These are phyloP conservation scores for Neocrepidodera transversa DNA, from an alignment of 2,888 invertebrate genomes.

Conservation along the genomic window DNA sequence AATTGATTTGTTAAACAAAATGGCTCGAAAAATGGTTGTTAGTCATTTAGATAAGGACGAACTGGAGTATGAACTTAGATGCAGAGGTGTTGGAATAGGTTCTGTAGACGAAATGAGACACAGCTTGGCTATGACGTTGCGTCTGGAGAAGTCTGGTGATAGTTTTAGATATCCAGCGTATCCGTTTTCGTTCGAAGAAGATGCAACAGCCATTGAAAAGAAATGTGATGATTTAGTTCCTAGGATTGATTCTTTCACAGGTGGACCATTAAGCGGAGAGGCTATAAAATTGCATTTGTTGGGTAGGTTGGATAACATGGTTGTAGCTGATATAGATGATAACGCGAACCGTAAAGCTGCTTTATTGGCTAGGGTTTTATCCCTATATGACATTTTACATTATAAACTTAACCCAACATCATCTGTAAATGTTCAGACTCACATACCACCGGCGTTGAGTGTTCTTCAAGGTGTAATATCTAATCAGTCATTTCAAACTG, in stretches of 20 bases:
- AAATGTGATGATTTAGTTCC: background rate
- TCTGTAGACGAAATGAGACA: conserved; percentile 10
- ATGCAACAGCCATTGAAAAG: background rate
- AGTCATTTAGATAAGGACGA: conserved; percentile 15
- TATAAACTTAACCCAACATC: too few species aligned
- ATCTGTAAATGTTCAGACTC: too few species aligned
- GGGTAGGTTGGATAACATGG: conserved; percentile 17
- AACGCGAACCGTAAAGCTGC: too few species aligned
- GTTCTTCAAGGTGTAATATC: too few species aligned
- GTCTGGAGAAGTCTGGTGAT: conserved; percentile 14
- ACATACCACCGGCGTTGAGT: too few species aligned
- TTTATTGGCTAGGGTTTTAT: too few species aligned
- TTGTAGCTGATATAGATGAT: too few species aligned
- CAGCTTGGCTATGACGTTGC: background rate
- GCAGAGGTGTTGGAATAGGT: conserved; percentile 4
- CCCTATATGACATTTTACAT: too few species aligned
- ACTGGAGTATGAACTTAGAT: conserved; percentile 1
- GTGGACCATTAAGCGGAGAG: background rate
- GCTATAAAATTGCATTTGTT: conserved; percentile 6
- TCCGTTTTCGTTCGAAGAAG: conserved; percentile 6
- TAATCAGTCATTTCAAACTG: too few species aligned
- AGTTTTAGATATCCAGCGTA: conserved; percentile 15
- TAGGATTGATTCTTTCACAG: background rate
- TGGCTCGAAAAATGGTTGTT: conserved; percentile 8
- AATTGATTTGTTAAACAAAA: too few species aligned